Evolutionary conservation across 2,888 invertebrate genomes (phyloP), one percentile per base, ranked within the genome.

Genomic region (Byasa hedistus): DNA sequence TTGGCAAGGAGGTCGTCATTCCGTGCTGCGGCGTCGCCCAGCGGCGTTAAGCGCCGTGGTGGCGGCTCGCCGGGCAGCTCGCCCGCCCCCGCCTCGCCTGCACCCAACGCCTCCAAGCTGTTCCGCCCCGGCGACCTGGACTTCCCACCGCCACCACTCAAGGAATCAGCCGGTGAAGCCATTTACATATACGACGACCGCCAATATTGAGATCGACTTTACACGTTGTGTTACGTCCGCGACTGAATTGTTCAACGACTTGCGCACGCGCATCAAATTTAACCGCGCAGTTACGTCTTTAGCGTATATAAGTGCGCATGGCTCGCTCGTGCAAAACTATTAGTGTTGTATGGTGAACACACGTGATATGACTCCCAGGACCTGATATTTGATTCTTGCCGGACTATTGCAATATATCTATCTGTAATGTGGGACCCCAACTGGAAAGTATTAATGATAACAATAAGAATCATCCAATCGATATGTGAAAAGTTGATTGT

Each of bases 1-100:
- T 92, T 96, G 79, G 94, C 96, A 10, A 90, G 95, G 48, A 92
- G 95, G 57, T 95, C 94, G 1, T 94, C 95, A 24, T 94, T 95
- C 85, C 93, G 95, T 66, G 85, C 93, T 52, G 74, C 79, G 2
- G 71, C 92, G 48, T 80, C 83, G 12, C 83, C 88, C 22, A 79
- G 87, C 74, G 90, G 89, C 57, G 89, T 90, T 76, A 91, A 91
- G 80, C 83, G 91, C 24, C 89, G 91, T 74, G 89, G 89, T 69
- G 89, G 88, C 54, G 89, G 89, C 10, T 87, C 87, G 17, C 87
- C 90, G 3, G 84, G 85, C 70, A 82, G 82, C 58, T 87, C 89
- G 7, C 89, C 91, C 57, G 88, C 91, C 67, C 90, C 91, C 71
- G 86, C 90, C 5, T 90, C 90, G 1, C 91, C 91, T 61, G 90